Conservation (phyloP, 2,888 invertebrate genomes). For the Lysandra coridon region DNA sequence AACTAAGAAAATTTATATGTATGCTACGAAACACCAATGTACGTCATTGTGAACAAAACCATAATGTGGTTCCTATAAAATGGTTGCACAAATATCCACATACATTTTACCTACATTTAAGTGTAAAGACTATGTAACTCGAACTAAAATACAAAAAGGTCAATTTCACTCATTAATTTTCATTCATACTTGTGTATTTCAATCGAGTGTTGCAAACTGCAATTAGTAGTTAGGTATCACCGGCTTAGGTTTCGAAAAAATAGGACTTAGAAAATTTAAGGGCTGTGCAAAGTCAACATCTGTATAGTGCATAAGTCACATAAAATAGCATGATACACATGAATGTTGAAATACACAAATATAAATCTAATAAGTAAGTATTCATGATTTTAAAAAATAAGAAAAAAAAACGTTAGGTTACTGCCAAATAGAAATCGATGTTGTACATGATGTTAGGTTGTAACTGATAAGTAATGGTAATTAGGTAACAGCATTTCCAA, state of each 20-base stretch:
- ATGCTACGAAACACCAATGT: slow-evolving; percentile 15
- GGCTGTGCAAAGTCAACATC: neutral
- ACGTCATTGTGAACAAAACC: slow-evolving; percentile 30
- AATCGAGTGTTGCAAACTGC: neutral
- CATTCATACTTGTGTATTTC: slow-evolving; percentile 21
- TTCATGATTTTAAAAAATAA: slow-evolving; percentile 22
- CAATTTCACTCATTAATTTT: slow-evolving; percentile 31
- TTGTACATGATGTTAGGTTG: slow-evolving; percentile 69
- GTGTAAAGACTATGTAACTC: slow-evolving; percentile 22
- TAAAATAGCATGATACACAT: neutral
- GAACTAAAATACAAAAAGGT: slow-evolving; percentile 29
- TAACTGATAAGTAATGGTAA: slow-evolving; percentile 53
- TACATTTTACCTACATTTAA: neutral
- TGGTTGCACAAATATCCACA: slow-evolving; percentile 33
- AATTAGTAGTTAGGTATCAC: neutral
- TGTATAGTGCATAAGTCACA: neutral
- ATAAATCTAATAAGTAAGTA: slow-evolving; percentile 13
- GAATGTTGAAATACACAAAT: slow-evolving; percentile 13
- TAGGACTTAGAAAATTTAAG: neutral
- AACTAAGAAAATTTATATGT: slow-evolving; percentile 3
- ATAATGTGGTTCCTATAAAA: slow-evolving; percentile 32
- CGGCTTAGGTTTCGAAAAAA: neutral
- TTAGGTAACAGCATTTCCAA: slow-evolving; percentile 56
- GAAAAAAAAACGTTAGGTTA: slow-evolving; percentile 62
- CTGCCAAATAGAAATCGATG: slow-evolving; percentile 77